phyloP scores from a whole-genome alignment of 2,113 vertebrate genomes.

The Aythya baeri region DNA sequence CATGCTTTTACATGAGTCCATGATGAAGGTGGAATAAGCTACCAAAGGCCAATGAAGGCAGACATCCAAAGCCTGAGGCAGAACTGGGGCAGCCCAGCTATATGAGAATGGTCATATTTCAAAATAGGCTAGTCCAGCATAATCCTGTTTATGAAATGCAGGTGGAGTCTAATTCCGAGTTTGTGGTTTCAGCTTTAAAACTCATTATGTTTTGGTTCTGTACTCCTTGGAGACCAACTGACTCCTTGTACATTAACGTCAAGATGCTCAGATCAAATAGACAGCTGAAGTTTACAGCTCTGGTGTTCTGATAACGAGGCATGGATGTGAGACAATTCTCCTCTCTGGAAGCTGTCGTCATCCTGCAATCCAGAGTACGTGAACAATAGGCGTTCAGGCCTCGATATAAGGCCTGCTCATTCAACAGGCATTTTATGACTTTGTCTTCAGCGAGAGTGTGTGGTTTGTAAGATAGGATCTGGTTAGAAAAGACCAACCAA shows the following conservation, averaged over 20 bases:
- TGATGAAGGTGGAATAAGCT: conserved; percentile 18
- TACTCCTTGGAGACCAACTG: neutral
- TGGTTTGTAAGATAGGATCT: conserved; percentile 54
- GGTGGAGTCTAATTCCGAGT: conserved; percentile 57
- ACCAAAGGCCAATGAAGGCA: neutral
- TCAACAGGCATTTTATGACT: neutral
- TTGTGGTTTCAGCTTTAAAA: conserved; percentile 51
- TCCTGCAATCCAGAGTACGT: neutral
- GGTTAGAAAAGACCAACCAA: neutral
- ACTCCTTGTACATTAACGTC: neutral
- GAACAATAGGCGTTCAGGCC: neutral
- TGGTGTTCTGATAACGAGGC: neutral
- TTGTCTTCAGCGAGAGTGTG: neutral
- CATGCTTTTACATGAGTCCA: neutral
- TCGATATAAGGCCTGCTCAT: neutral
- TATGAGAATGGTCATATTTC: conserved; percentile 49
- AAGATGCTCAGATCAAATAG: neutral
- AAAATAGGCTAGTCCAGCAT: conserved; percentile 55
- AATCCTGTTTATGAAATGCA: conserved; percentile 67
- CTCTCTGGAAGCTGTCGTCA: neutral
- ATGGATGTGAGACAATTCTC: neutral
- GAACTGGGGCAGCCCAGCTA: neutral
- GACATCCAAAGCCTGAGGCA: conserved; percentile 51
- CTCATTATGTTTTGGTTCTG: conserved; percentile 18
- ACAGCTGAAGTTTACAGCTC: neutral